Percentiles rank a stretch among this genome's conserved stretches.
These are phyloP conservation scores for Heliconius aoede DNA, from an alignment of 2,888 invertebrate genomes.

Conservation along the genomic window DNA sequence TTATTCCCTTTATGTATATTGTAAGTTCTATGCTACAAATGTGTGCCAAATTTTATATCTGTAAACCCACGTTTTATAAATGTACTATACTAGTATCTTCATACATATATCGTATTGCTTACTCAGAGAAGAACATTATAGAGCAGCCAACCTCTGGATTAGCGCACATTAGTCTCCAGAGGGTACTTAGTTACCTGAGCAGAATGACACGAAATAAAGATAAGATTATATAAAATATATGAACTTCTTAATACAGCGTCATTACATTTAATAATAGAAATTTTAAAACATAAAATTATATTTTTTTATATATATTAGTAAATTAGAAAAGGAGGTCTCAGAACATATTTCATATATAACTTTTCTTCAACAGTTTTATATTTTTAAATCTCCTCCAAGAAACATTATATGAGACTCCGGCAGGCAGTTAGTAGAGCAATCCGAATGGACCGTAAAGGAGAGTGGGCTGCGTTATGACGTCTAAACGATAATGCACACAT, in stretches of 20 bases:
- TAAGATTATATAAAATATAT: not conserved
- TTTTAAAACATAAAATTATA: too few species aligned
- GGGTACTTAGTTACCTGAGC: constrained; percentile 1
- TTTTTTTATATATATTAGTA: too few species aligned
- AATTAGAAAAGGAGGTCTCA: too few species aligned
- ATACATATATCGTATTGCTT: constrained; percentile 1
- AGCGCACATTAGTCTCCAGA: constrained; percentile 9
- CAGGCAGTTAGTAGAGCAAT: constrained; percentile 39
- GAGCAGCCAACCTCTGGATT: not conserved
- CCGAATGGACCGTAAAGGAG: constrained; percentile 49
- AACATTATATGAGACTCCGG: constrained; percentile 30
- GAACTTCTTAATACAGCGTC: not conserved
- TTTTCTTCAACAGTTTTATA: not conserved
- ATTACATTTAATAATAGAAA: not conserved
- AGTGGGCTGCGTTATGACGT: constrained; percentile 52
- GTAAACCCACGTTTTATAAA: too few species aligned
- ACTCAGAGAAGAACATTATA: constrained; percentile 8
- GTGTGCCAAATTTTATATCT: too few species aligned
- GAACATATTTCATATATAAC: not conserved
- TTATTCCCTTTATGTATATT: too few species aligned
- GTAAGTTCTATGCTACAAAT: too few species aligned
- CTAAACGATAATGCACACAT: constrained; percentile 48
- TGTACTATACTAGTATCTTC: not conserved
- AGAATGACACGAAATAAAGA: not conserved
- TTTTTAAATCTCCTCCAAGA: not conserved